phyloP scores from a whole-genome alignment of 2,888 invertebrate species.

The Lasioglossum marginatum region DNA sequence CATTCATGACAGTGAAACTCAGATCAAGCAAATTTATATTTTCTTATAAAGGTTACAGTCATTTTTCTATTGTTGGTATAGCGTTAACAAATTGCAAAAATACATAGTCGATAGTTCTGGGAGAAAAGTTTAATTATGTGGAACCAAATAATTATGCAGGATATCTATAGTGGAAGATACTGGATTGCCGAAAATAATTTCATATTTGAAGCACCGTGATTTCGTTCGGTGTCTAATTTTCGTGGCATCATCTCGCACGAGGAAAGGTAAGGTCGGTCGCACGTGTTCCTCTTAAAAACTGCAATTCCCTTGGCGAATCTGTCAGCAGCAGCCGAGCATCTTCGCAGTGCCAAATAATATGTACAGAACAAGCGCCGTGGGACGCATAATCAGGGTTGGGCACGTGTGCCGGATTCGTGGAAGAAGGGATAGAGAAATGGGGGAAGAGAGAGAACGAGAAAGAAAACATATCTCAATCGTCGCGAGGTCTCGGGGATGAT shows the following conservation, averaged over 20 bases:
- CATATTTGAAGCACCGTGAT: neutral
- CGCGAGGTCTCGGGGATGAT: conserved; percentile 60
- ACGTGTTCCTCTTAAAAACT: conserved; percentile 40
- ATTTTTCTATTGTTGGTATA: too few species aligned
- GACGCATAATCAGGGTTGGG: conserved; percentile 51
- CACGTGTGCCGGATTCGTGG: neutral
- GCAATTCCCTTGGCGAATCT: conserved; percentile 37
- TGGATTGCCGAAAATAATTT: neutral
- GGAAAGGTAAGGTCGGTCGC: neutral
- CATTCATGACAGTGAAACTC: too few species aligned
- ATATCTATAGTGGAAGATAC: neutral
- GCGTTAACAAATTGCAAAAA: neutral
- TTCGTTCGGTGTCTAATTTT: neutral
- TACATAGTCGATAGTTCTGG: neutral
- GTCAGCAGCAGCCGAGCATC: conserved; percentile 38
- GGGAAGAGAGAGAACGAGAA: conserved; percentile 2
- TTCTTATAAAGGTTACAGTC: too few species aligned
- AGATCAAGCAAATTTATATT: too few species aligned
- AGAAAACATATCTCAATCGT: conserved; percentile 51
- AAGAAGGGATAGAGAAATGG: neutral
- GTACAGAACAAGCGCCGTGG: conserved; percentile 57
- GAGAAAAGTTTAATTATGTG: too few species aligned
- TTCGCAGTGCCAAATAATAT: conserved; percentile 54
- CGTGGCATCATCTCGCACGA: neutral
- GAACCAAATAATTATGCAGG: neutral